phyloP scores from a whole-genome alignment of 1,140 invertebrate genomes.

The Adelges cooleyi region DNA sequence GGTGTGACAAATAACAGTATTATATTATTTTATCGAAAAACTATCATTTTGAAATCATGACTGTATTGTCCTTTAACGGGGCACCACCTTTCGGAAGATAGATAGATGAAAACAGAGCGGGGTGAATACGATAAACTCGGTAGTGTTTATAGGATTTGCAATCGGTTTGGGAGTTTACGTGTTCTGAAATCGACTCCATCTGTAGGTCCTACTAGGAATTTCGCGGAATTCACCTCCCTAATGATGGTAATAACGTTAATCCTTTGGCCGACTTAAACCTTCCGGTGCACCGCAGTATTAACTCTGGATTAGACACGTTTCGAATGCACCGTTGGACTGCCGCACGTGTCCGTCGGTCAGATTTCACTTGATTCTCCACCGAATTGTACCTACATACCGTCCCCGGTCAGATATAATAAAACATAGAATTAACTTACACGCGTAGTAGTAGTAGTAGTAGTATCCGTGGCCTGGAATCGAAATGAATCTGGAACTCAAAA shows the following conservation, averaged over 20 bases:
- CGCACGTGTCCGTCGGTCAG: conserved; percentile 2
- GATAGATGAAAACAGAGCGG: too few species aligned
- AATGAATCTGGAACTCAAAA: conserved; percentile 3
- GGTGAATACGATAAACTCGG: too few species aligned
- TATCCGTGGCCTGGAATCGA: background rate
- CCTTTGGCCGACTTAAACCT: background rate
- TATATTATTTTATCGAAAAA: too few species aligned
- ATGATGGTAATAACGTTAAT: conserved; percentile 2
- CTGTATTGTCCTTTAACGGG: too few species aligned
- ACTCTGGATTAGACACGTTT: conserved; percentile 16
- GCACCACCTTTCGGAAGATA: too few species aligned
- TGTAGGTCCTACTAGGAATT: background rate
- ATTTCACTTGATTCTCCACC: conserved; percentile 7
- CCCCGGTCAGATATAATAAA: background rate
- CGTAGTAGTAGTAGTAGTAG: too few species aligned
- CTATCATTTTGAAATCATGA: too few species aligned
- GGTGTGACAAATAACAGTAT: too few species aligned
- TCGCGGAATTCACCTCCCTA: background rate
- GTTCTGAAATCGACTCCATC: background rate
- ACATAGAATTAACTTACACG: background rate
- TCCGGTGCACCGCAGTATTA: background rate
- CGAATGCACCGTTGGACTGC: background rate
- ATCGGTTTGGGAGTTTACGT: background rate
- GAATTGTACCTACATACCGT: background rate
- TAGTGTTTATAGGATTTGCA: background rate